Evolutionary conservation across 2,113 vertebrate species (phyloP).

Genomic region (Pelmatolapia mariae): DNA sequence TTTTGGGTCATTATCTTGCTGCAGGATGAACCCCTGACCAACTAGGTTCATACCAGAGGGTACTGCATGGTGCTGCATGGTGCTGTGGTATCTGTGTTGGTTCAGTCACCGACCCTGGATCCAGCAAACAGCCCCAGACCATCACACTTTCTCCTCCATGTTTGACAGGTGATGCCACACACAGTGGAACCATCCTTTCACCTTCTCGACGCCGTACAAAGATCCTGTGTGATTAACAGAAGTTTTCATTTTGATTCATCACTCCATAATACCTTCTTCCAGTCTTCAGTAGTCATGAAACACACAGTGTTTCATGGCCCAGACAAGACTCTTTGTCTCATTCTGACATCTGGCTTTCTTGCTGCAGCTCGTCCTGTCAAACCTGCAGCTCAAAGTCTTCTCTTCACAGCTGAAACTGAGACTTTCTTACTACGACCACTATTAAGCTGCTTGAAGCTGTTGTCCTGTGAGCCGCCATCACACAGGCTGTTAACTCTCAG

Average conservation of each 20-base stretch:
- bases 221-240: not conserved
- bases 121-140: not conserved
- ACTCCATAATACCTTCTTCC: not conserved
- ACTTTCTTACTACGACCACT: too few relatives aligned
- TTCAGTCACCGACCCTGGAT: not conserved
- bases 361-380: too few relatives aligned
- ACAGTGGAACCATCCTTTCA: not conserved
- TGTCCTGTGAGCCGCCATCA: too few relatives aligned
- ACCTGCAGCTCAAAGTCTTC: too few relatives aligned
- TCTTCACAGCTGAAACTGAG: too few relatives aligned
- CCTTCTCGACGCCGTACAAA: not conserved
- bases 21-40: fast-evolving
- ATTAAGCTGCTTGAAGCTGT: too few relatives aligned
- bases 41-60: not conserved
- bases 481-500: too few relatives aligned
- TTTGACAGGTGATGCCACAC: not conserved
- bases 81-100: not conserved
- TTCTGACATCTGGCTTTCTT: too few relatives aligned
- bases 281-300: too few relatives aligned
- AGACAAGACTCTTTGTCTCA: too few relatives aligned
- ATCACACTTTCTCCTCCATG: not conserved
- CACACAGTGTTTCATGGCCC: too few relatives aligned
- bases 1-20: not conserved
- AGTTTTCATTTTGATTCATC: not conserved
- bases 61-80: not conserved